Conservation (phyloP, 2,797 vertebrate genomes). For the Megaceryle alcyon region DNA sequence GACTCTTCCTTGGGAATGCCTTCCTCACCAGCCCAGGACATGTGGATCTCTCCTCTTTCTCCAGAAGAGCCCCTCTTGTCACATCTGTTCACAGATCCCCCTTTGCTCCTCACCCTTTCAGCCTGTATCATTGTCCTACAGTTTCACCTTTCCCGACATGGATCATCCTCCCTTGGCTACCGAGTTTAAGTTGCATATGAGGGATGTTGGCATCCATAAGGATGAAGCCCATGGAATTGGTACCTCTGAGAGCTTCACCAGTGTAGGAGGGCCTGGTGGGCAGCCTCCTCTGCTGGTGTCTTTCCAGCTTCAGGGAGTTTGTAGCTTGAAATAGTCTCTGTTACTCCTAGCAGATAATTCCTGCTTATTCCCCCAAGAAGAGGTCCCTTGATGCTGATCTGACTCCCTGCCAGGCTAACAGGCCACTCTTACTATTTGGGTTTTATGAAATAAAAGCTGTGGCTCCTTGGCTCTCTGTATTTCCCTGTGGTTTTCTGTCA, state of each 20-base stretch:
- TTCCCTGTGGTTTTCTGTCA: not conserved
- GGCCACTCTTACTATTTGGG: not conserved
- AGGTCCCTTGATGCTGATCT: not conserved
- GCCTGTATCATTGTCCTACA: rapidly evolving
- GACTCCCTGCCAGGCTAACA: not conserved
- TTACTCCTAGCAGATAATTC: not conserved
- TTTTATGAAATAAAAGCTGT: not conserved
- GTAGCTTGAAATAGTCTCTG: not conserved
- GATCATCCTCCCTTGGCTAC: not conserved
- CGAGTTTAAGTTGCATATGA: not conserved
- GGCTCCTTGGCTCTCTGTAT: not conserved
- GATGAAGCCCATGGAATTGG: not conserved
- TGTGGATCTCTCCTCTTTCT: not conserved
- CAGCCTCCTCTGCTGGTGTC: not conserved
- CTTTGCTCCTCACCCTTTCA: not conserved
- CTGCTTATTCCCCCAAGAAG: not conserved
- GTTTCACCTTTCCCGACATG: not conserved
- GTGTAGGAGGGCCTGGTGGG: not conserved
- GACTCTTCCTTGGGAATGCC: not conserved
- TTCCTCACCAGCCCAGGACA: not conserved
- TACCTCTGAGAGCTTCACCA: not conserved
- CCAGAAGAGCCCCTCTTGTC: not conserved
- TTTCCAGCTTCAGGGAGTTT: not conserved
- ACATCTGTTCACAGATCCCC: not conserved
- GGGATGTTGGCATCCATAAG: not conserved